Conservation (phyloP, 92 coral and sea anemone species). For the Blastomussa wellsi region DNA sequence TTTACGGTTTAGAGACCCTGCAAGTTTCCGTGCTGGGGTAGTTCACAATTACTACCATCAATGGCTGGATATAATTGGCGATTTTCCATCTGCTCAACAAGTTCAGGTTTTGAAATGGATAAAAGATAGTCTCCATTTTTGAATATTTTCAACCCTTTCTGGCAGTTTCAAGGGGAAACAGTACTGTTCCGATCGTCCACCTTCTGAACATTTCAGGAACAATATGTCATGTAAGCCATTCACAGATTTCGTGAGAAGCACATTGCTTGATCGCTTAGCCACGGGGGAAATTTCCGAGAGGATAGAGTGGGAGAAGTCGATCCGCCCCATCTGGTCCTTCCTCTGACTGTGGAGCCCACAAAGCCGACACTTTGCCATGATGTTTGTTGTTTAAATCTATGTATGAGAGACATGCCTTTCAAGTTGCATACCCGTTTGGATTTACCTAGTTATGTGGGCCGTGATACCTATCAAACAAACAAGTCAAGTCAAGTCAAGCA, state of each 20-base stretch:
- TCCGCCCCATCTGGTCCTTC: slow-evolving; percentile 46
- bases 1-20: slow-evolving; percentile 28
- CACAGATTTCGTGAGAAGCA: slow-evolving; percentile 27
- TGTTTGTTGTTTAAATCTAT: slow-evolving; percentile 39
- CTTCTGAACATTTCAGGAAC: slow-evolving; percentile 15
- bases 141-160: slow-evolving; percentile 18
- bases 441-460: slow-evolving; percentile 38
- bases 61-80: slow-evolving; percentile 28
- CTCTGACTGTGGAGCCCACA: slow-evolving; percentile 45
- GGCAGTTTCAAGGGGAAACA: slow-evolving; percentile 28
- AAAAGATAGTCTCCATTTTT: slow-evolving; percentile 16
- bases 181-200: slow-evolving; percentile 24
- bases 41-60: background rate
- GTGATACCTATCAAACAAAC: slow-evolving; percentile 39
- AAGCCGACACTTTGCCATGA: slow-evolving; percentile 58
- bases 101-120: slow-evolving; percentile 28
- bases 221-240: slow-evolving; percentile 31
- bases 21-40: slow-evolving; percentile 31
- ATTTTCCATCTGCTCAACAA: slow-evolving; percentile 5
- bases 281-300: slow-evolving; percentile 27
- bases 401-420: slow-evolving; percentile 57
- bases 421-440: slow-evolving; percentile 29
- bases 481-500: no score
- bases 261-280: slow-evolving; percentile 25
- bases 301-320: slow-evolving; percentile 35